Evolutionary conservation across 1,140 invertebrate species (phyloP).

Genomic region (Babylonia areolata): DNA sequence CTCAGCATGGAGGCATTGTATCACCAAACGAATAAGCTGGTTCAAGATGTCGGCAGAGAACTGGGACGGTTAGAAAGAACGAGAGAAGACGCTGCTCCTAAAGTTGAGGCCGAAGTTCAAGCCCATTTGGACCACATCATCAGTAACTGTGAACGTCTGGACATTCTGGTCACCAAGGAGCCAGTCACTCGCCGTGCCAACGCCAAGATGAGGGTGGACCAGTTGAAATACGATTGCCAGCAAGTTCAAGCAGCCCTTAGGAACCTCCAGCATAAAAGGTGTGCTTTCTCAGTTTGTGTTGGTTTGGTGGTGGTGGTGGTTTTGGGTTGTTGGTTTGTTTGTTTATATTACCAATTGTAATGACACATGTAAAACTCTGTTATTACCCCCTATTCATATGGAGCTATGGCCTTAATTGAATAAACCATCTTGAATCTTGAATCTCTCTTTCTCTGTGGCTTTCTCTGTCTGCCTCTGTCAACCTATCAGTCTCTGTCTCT

Average conservation of each 20-base stretch:
- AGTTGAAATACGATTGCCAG: conserved; percentile 95
- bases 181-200: conserved; percentile 90
- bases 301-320: too few species aligned
- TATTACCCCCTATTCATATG: too few species aligned
- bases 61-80: conserved; percentile 84
- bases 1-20: conserved; percentile 88
- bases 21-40: conserved; percentile 81
- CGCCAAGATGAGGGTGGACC: conserved; percentile 94
- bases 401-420: too few species aligned
- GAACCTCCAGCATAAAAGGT: conserved; percentile 74
- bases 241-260: conserved; percentile 84
- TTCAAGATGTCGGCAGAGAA: conserved; percentile 89
- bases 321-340: too few species aligned
- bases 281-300: too few species aligned
- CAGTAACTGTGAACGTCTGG: conserved; percentile 92
- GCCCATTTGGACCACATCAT: conserved; percentile 87
- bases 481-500: not conserved
- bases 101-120: conserved; percentile 86
- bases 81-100: conserved; percentile 77
- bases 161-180: conserved; percentile 93
- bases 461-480: not conserved
- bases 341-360: too few species aligned
- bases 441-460: too few species aligned
- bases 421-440: too few species aligned
- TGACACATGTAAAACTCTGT: too few species aligned